A percentile compares a stretch with the other conserved stretches of the same genome.
These are phyloP conservation scores for Choristoneura fumiferana DNA, from an alignment of 1,140 invertebrate genomes.

Conservation along the genomic window DNA sequence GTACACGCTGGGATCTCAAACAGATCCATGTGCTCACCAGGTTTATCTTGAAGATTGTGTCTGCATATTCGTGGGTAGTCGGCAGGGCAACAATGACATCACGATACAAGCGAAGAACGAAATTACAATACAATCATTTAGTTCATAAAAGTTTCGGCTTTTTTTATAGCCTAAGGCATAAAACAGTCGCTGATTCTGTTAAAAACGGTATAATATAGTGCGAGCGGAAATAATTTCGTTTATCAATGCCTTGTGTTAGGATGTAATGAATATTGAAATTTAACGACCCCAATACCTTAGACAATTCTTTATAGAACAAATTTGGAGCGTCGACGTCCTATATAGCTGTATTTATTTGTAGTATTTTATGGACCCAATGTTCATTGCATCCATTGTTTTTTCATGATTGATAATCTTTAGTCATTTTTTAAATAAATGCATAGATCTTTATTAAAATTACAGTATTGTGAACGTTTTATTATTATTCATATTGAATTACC, in stretches of 20 bases:
- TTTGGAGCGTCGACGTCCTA: background rate
- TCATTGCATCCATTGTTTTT: constrained; percentile 31
- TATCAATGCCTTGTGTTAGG: background rate
- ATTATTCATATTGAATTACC: constrained; percentile 20
- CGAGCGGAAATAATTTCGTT: background rate
- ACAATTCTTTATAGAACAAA: background rate
- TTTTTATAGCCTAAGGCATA: background rate
- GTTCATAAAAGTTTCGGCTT: too few relatives aligned
- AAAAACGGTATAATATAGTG: too few relatives aligned
- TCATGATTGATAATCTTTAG: constrained; percentile 33
- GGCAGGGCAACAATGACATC: too few relatives aligned
- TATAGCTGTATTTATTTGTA: constrained; percentile 36
- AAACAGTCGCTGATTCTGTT: too few relatives aligned
- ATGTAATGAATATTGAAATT: background rate
- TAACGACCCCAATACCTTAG: background rate
- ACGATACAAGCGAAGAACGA: too few relatives aligned
- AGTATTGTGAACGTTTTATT: constrained; percentile 61
- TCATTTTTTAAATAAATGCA: constrained; percentile 42
- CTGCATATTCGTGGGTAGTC: too few relatives aligned
- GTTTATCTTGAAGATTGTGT: too few relatives aligned
- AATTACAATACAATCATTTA: too few relatives aligned
- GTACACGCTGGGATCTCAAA: too few relatives aligned
- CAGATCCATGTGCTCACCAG: too few relatives aligned
- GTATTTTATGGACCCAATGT: constrained; percentile 24
- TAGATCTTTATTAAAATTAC: constrained; percentile 75